Evolutionary conservation across 1,140 invertebrate genomes (phyloP), one percentile per base, ranked within the genome.

Genomic region (Ctenoplectra terminalis): DNA sequence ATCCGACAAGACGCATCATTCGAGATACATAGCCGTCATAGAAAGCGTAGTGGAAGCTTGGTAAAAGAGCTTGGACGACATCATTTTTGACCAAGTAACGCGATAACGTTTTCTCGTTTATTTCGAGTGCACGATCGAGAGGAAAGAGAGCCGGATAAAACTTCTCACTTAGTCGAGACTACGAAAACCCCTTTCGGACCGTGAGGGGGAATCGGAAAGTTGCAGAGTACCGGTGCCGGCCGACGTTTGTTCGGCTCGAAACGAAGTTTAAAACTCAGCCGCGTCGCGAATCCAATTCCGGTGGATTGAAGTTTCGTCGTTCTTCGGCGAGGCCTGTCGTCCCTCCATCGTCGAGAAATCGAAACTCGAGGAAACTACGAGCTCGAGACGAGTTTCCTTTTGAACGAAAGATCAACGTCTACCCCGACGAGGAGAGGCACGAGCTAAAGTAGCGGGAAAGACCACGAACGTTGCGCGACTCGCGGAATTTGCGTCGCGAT

Each of bases 181-280:
- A 26, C 40, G 74, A 67, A 66, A 78, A 89, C 83, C 88, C 88
- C 77, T 89, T 89, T 88, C 63, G 74, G 29, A 29, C 66, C 43
- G 69, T 5, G 20, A 50, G 34, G 60, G 79, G 70, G 76, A 88
- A 85, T 85, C 87, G 58, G 20, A 87, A 88, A 87, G 83, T 88
- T 85, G 61, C 58, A 31, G 23, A 43, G 64, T 56, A 17, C 17
- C 60, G 34, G 52, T 43, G 54, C 40, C 52, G 52, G 61, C 11
- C 63, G 23, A 9, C 84, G 73, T 87, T 87, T 86, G 85, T 87
- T 87, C 85, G 71, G 17, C 77, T 70, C 60, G 50, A 82, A 90
- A 90, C 88, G 81, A 90, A 91, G 84, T 91, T 91, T 90, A 80
- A 90, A 90, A 90, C 88, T 88, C 86, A 77, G 58, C 77, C 50